Base-by-base conservation (phyloP, 2,888 invertebrate species). In the Pristionchus entomophagus region DNA sequence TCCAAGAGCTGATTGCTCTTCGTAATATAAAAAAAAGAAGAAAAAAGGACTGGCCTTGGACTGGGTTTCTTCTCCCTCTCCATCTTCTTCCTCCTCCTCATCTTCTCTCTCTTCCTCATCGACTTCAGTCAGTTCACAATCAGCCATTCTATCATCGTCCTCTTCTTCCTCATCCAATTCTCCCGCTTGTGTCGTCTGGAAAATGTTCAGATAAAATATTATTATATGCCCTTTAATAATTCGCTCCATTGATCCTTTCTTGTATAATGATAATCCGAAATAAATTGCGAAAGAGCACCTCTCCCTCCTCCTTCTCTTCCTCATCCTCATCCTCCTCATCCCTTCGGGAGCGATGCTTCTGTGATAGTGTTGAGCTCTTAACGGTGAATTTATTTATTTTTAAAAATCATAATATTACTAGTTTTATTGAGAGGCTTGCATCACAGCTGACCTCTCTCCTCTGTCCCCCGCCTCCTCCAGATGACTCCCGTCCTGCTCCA, bases 61-160 rank as follows among this genome's bases (percentile, higher is more conserved):
- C 45, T 10, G 45, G 14, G 14, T 6, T n/a, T 65, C 65, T 12
- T 69, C 38, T 10, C 29, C 73, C 10, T 77, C 73, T 17, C 17
- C 29, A 49, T 26, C 51, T 5, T 49, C 77, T 2, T 77, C 78
- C 4, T 78, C 78, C 2, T 78, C 51, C 0, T 62, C 83, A 5
- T 65, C 45, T 41, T 45, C 83, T 26, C 29, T 29, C 49, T 89
- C 89, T 56, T 91, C 91, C 8, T 88, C 86, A 29, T 88, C 85
- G 38, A 87, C 88, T 77, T 91, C 90, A 0, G 89, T 89, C 84
- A 90, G 82, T 53, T 91, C 91, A 45, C 90, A 88, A 62, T 91
- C 91, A 14, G 91, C 91, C 82, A 90, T 88, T 45, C 86, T 88
- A 41, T 89, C 91, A 29, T 91, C 90, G 22, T 91, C 91, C 51